Base-by-base conservation (phyloP, 1,140 invertebrate species). In the Meloidogyne floridensis region DNA sequence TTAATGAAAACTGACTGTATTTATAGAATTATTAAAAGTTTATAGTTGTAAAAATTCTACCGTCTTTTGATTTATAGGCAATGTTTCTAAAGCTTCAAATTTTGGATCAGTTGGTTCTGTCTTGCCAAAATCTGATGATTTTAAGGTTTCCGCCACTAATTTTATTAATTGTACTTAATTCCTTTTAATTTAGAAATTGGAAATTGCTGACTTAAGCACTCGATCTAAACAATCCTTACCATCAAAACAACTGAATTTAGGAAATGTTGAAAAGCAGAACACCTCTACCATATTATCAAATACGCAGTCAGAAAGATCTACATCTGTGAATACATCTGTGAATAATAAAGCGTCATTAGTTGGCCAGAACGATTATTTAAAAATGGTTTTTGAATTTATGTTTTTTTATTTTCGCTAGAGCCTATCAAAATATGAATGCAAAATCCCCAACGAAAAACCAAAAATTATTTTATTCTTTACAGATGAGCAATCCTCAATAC, bases 101-200 rank as follows among this genome's bases (percentile, higher is more conserved):
- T 81, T 71, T 75, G 88, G 88, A 13, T 80, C 87, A 11, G 88
- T 90, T 53, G 89, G 88, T 20, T 84, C 87, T 32, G 77, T 90
- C n/a, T 90, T 89, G 88, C 76, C 89, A 72, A 89, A 90, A 86
- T 90, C 88, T 56, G 87, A 86, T 47, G 90, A 89, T 80, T 89
- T 89, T 54, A 88, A 88, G 56, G 84, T 87, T 13, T 47, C 32
- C 20, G 20, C 20, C 20, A 20, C 20, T 32, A 32, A 8, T 47
- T 8, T 47, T 47, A 6, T 47, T 4, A 8, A 8, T 47, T 47
- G 47, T 47, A 47, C 7, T 47, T 47, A 4, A 47, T 8, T 47
- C 0, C 7, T 6, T 47, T 4, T 47, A 0, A 6, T 47, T 47
- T 47, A 47, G 47, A 47, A 47, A 47, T 8, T 6, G 4, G 47